phyloP scores from a whole-genome alignment of 1,140 invertebrate species.

The Chionoecetes opilio region DNA sequence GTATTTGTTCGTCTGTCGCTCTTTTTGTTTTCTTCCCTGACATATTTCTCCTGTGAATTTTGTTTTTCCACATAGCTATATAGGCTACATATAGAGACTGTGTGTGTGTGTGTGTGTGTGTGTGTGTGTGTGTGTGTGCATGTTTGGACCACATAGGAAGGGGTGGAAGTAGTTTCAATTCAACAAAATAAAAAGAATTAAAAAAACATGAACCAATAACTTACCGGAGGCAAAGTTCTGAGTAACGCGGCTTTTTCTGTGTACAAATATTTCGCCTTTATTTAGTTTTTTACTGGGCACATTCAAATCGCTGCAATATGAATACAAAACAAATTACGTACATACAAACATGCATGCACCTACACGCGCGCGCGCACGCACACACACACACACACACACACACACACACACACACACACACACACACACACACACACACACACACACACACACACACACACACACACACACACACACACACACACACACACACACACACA shows the following conservation, averaged over 20 bases:
- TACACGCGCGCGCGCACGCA: too few species aligned
- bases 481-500: too few species aligned
- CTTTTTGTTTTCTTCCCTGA: not conserved
- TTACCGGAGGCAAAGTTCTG: not conserved
- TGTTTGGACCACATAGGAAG: not conserved
- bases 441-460: too few species aligned
- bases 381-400: too few species aligned
- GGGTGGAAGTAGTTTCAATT: not conserved
- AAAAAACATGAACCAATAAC: not conserved
- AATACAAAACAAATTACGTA: too few species aligned
- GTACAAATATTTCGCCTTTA: not conserved
- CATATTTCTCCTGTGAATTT: too few species aligned
- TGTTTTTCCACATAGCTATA: not conserved
- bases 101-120: not conserved
- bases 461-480: too few species aligned
- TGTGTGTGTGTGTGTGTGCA: conserved; percentile 8
- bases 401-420: too few species aligned
- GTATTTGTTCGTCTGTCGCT: not conserved
- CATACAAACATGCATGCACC: too few species aligned
- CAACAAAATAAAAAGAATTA: not conserved
- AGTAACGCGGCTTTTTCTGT: not conserved
- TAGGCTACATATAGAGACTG: not conserved
- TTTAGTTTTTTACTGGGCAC: not conserved
- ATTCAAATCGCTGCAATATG: too few species aligned
- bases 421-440: too few species aligned